Evolutionary conservation across 2,797 vertebrate species (phyloP).

Genomic region (Eulemur albifrons): DNA sequence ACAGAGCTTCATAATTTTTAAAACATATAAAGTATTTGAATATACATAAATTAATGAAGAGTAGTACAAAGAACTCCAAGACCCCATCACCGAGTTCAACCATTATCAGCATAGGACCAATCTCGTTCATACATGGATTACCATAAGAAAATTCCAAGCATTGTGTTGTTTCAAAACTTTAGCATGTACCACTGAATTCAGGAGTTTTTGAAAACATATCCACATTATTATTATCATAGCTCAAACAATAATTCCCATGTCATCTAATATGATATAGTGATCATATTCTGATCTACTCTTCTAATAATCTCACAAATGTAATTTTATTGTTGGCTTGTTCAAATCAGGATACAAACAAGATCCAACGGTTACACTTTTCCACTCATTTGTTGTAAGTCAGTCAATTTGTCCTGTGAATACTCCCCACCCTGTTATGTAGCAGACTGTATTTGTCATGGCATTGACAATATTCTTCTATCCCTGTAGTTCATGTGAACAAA

Average conservation of each 20-base stretch:
- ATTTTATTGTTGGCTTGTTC: background rate
- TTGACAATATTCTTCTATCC: background rate
- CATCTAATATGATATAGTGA: background rate
- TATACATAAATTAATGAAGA: background rate
- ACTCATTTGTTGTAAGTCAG: background rate
- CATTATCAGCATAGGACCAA: background rate
- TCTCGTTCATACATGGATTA: background rate
- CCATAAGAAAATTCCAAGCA: background rate
- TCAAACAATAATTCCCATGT: background rate
- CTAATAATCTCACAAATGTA: background rate
- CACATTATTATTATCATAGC: background rate
- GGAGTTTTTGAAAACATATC: background rate
- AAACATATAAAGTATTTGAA: background rate
- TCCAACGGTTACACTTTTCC: background rate
- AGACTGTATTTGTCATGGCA: background rate
- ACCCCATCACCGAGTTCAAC: background rate
- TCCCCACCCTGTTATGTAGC: background rate
- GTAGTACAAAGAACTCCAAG: background rate
- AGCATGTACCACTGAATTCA: background rate
- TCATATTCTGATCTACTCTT: background rate
- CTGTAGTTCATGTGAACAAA: background rate
- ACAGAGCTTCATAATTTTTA: background rate
- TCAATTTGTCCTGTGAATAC: no score
- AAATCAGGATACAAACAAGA: background rate
- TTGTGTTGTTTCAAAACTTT: background rate